Conservation (phyloP, 2,888 invertebrate species). For the Drosophila anceps region DNA sequence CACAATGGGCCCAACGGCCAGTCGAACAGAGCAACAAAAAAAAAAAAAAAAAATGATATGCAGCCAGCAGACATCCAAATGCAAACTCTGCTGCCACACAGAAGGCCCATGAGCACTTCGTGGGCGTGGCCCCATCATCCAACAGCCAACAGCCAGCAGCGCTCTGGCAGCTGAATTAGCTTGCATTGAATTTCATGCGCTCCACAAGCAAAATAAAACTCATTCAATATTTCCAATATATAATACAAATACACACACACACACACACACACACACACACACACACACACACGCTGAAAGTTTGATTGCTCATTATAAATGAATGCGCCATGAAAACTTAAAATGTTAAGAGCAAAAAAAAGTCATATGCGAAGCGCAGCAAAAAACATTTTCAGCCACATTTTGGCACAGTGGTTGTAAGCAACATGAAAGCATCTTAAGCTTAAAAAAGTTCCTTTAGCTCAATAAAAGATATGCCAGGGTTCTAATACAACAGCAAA, state of each 20-base stretch:
- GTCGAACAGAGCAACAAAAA: not conserved
- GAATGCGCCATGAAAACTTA: conserved; percentile 32
- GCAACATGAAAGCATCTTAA: not conserved
- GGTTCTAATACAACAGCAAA: not conserved
- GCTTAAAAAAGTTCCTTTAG: not conserved
- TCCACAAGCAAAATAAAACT: not conserved
- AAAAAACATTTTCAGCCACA: not conserved
- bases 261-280: not conserved
- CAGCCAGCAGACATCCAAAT: not conserved
- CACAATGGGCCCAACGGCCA: conserved; percentile 25
- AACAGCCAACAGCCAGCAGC: not conserved
- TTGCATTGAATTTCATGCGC: conserved; percentile 22
- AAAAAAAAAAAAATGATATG: not conserved
- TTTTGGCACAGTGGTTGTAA: not conserved
- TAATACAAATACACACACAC: not conserved
- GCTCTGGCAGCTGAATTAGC: conserved; percentile 16
- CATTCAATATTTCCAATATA: conserved; percentile 19
- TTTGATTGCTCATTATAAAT: conserved; percentile 43
- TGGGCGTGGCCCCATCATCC: conserved; percentile 1
- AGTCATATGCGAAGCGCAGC: not conserved
- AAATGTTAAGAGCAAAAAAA: conserved; percentile 5
- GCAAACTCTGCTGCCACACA: not conserved
- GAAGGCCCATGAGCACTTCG: conserved; percentile 6
- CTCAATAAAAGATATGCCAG: not conserved
- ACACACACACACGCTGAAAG: not conserved